Evolutionary conservation across 2,797 vertebrate species (phyloP), one percentile per base, ranked within the genome.

Genomic region (Cyclura pinguis): DNA sequence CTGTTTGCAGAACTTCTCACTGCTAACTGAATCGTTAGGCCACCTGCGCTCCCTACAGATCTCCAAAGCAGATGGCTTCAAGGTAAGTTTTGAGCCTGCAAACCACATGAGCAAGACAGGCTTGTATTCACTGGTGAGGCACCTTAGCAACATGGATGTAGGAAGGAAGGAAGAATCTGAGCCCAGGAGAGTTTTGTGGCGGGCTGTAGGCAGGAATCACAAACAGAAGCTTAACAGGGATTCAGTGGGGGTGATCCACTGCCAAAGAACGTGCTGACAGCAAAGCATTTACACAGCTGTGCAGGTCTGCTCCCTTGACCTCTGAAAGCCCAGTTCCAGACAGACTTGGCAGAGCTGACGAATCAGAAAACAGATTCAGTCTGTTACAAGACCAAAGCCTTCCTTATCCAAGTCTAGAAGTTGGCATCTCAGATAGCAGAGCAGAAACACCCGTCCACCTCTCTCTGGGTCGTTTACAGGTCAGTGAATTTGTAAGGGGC

Each of bases 1-100:
- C 57, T 85, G 81, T 91, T 90, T 92, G 87, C 85, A 85, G 85
- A 92, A 91, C 14, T 69, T 83, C 86, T 91, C 77, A 82, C 50
- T 87, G 86, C 86, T 78, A 64, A 80, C 89, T 84, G 87, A 85
- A 86, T 87, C 38, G 4, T 42, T 84, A 80, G 32, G 64, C 84
- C 88, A 92, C 90, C 93, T 92, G 90, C 64, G 76, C 69, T 80
- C 81, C 24, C 84, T 57, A 78, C 76, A 90, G 89, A 93, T 85
- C 90, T 89, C n/a, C 50, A 47, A 84, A 91, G 85, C 91, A 85
- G 84, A 69, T 74, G 89, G 73, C 82, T 81, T 82, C 81, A 8
- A 67, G 87, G 77, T 59, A 92, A 76, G 50, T 24, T 62, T 67
- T 74, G 76, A 38, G 52, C 24, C 35, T 9, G 38, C 80, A 83